Percentiles rank a stretch among this genome's conserved stretches.
Conservation (phyloP, 1,140 invertebrate species). For the Scaptomyza pallida region DNA sequence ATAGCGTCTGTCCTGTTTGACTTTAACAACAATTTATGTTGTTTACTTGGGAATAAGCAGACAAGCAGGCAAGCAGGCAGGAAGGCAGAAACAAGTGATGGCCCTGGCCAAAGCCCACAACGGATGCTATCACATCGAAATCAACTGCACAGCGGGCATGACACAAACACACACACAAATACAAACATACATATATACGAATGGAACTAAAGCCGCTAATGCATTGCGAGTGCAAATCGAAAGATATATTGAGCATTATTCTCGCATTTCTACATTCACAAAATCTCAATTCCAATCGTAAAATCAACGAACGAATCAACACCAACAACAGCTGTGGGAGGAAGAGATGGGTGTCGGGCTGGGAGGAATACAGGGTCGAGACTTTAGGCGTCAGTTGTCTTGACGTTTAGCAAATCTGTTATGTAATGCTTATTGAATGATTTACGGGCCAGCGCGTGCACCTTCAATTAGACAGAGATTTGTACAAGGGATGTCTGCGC, state of each 20-base stretch:
- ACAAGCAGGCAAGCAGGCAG: conserved; percentile 19
- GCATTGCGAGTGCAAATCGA: conserved; percentile 47
- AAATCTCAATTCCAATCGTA: conserved; percentile 31
- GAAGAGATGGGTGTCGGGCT: not conserved
- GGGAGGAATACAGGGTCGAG: not conserved
- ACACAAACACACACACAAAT: conserved; percentile 6
- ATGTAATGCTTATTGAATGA: conserved; percentile 55
- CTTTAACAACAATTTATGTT: conserved; percentile 76
- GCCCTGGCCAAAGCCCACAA: not conserved
- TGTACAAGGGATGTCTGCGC: conserved; percentile 8
- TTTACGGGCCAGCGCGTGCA: conserved; percentile 33
- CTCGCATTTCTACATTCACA: conserved; percentile 35
- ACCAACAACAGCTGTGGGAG: too few relatives aligned
- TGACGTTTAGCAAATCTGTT: not conserved
- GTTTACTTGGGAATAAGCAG: conserved; percentile 62
- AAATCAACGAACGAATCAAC: conserved; percentile 15
- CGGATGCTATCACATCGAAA: conserved; percentile 3
- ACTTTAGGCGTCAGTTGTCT: conserved; percentile 19
- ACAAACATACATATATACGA: conserved; percentile 4
- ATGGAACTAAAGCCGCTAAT: conserved; percentile 25
- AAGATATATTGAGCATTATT: conserved; percentile 51
- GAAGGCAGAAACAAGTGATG: conserved; percentile 6
- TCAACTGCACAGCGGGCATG: conserved; percentile 39
- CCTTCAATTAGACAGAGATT: conserved; percentile 53
- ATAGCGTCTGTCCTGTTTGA: conserved; percentile 49